Conservation (phyloP, 2,113 vertebrate genomes). For the Saimiri boliviensis region DNA sequence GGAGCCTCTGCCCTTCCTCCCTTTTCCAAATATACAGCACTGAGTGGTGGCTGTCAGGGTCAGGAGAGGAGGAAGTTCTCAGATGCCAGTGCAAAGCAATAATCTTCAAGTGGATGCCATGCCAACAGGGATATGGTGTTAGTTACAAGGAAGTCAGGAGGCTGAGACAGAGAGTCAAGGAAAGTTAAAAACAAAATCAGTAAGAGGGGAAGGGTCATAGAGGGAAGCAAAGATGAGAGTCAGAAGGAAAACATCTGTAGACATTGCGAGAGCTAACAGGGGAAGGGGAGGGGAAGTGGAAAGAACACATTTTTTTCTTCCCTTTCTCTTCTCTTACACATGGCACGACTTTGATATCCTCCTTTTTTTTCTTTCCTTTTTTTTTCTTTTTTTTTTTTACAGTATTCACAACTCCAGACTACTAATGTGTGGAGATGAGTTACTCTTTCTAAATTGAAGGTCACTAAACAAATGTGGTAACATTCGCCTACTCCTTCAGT, state of each 20-base stretch:
- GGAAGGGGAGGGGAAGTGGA: not conserved
- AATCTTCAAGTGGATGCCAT: constrained; percentile 71
- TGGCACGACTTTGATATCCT: constrained; percentile 42
- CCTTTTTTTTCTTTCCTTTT: constrained; percentile 31
- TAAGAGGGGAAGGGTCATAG: constrained; percentile 53
- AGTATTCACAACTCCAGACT: constrained; percentile 24
- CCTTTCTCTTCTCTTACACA: not conserved
- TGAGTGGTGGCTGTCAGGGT: constrained; percentile 49
- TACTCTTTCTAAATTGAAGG: constrained; percentile 24
- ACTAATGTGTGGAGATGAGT: constrained; percentile 5
- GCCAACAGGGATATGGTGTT: constrained; percentile 53
- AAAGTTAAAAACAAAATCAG: constrained; percentile 80
- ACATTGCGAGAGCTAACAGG: not conserved
- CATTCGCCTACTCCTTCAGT: not conserved
- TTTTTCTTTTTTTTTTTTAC: constrained; percentile 41
- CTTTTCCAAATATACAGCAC: constrained; percentile 57
- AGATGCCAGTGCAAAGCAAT: constrained; percentile 66
- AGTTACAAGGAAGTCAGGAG: constrained; percentile 74
- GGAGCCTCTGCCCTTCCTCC: constrained; percentile 34
- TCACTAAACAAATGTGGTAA: constrained; percentile 47
- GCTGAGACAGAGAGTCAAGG: constrained; percentile 54
- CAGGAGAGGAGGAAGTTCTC: constrained; percentile 67
- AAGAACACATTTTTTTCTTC: not conserved
- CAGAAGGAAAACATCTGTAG: constrained; percentile 75
- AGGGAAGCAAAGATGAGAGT: constrained; percentile 69